Percentiles rank a stretch among this genome's conserved stretches.
phyloP scores from a whole-genome alignment of 2,888 invertebrate species.

The Eremobia ochroleuca region DNA sequence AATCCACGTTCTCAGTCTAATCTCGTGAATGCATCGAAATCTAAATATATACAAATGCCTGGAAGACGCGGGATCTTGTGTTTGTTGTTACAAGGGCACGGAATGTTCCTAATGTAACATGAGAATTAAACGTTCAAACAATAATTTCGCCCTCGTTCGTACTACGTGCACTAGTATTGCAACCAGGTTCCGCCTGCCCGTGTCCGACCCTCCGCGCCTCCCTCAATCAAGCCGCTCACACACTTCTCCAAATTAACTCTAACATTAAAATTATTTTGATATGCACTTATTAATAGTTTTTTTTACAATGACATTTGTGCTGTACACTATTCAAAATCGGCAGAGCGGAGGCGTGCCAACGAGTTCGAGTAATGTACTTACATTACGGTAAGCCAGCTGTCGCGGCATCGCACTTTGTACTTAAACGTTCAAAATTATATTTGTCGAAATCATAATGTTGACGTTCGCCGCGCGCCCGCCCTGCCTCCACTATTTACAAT shows the following conservation, averaged over 20 bases:
- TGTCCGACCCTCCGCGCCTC: constrained; percentile 67
- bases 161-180: constrained; percentile 55
- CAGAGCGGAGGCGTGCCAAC: constrained; percentile 71
- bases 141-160: constrained; percentile 39
- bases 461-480: constrained; percentile 75
- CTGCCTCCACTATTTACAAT: constrained; percentile 83
- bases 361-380: constrained; percentile 72
- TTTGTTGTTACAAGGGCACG: constrained; percentile 59
- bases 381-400: constrained; percentile 72
- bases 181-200: constrained; percentile 68
- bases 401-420: constrained; percentile 79
- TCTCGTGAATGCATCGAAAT: constrained; percentile 59
- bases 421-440: constrained; percentile 74
- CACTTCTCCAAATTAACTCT: constrained; percentile 84
- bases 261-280: constrained; percentile 89
- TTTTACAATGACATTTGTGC: constrained; percentile 89
- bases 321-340: constrained; percentile 83
- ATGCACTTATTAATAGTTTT: constrained; percentile 88
- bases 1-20: constrained; percentile 59
- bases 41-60: constrained; percentile 59
- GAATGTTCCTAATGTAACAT: constrained; percentile 45
- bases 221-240: constrained; percentile 74
- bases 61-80: constrained; percentile 62
- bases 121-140: constrained; percentile 46
- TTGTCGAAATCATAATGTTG: constrained; percentile 71